These are phyloP conservation scores for Cephalotes varians DNA, from an alignment of 2,888 invertebrate species.

Conservation along the genomic window DNA sequence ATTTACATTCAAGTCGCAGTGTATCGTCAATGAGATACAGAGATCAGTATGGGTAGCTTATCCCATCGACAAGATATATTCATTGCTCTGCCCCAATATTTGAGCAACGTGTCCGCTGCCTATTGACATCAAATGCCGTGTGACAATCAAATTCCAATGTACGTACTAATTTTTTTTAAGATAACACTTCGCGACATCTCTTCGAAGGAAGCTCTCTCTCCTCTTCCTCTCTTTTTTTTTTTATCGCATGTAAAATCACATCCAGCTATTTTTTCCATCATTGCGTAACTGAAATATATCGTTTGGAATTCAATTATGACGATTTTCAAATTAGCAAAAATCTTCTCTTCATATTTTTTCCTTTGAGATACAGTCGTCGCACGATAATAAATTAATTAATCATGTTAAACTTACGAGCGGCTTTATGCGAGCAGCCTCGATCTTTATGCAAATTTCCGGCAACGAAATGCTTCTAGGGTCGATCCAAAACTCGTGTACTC, in stretches of 20 bases:
- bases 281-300: background rate
- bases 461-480: slow-evolving; percentile 32
- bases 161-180: background rate
- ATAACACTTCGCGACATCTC: background rate
- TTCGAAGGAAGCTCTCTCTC: background rate
- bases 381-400: slow-evolving; percentile 21
- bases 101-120: slow-evolving; percentile 77
- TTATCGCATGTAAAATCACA: background rate
- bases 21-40: background rate
- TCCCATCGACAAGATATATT: slow-evolving; percentile 30
- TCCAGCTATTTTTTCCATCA: background rate
- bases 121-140: slow-evolving; percentile 65
- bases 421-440: background rate
- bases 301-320: background rate
- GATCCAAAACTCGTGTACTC: slow-evolving; percentile 12
- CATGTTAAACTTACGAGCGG: background rate
- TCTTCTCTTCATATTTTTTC: background rate
- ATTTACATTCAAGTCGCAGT: slow-evolving; percentile 24
- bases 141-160: slow-evolving; percentile 13
- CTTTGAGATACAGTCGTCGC: no score
- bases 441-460: slow-evolving; percentile 54
- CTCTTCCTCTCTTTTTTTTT: no score
- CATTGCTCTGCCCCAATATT: slow-evolving; percentile 74
- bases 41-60: slow-evolving; percentile 18
- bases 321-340: background rate